Base-by-base conservation (phyloP, 2,113 vertebrate species). In the Pungitius pungitius region DNA sequence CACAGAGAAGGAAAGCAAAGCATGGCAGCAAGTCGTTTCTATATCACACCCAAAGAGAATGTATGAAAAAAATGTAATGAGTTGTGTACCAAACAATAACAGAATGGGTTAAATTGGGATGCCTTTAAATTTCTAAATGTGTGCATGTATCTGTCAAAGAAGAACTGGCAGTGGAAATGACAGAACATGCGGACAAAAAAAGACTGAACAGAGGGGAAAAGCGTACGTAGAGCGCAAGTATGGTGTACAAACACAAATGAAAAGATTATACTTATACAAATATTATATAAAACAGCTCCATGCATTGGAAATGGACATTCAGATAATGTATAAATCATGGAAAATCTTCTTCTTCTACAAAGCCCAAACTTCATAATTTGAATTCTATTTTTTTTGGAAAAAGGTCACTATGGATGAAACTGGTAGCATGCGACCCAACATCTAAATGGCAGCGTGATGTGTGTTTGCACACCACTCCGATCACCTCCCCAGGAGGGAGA, bases 341-440 rank as follows among this genome's bases (percentile, higher is more conserved):
- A 78, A 55, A 56, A 15, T 27, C 13, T 18, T 49, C 26, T 72
- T 11, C n/a, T n/a, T n/a, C n/a, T n/a, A 58, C 51, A 61, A 60
- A 80, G 65, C 54, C 39, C 27, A 61, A 70, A 81, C 47, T 67
- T 67, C n/a, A 62, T 54, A 22, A 57, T 85, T 37, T 81, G 59
- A 66, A 75, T 85, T 75, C 20, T 9, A 68, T 77, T 61, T 60
- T 82, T 56, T 47, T 42, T 35, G 33, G 12, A 2, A 54, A 84
- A 85, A 87, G 73, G 86, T 85, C 82, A 86, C 71, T 57, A 68
- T 84, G 85, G 69, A 75, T 81, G 60, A 37, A 78, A 55, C 7
- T 49, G 72, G 55, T 65, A 77, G 72, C 74, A 86, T 87, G 88
- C 76, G 8, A 70, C 72, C 82, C 70, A 83, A 78, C 30, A 76